A percentile compares a stretch with the other conserved stretches of the same genome.
Evolutionary conservation across 2,797 vertebrate species (phyloP).

Genomic region (Sebastes hopkinsi): DNA sequence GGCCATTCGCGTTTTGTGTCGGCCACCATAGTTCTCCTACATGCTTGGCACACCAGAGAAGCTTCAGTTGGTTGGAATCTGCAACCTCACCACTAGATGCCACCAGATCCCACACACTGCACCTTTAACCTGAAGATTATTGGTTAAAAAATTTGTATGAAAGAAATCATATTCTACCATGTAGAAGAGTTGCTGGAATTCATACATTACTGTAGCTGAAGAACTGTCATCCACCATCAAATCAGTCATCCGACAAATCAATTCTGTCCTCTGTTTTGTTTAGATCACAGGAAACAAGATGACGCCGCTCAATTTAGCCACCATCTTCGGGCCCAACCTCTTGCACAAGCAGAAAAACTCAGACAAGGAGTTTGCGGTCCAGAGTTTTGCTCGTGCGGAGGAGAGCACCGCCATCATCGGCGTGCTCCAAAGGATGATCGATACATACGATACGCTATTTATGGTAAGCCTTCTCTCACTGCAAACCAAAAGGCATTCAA

Average conservation of each 20-base stretch:
- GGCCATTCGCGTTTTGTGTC: too few relatives aligned
- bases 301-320: slow-evolving; percentile 96
- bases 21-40: too few relatives aligned
- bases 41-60: too few relatives aligned
- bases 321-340: slow-evolving; percentile 97
- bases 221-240: too few relatives aligned
- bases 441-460: slow-evolving; percentile 89
- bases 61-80: too few relatives aligned
- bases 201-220: background rate
- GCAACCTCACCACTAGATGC: too few relatives aligned
- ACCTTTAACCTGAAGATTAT: background rate
- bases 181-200: background rate
- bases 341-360: slow-evolving; percentile 95
- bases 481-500: background rate
- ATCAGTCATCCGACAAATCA: background rate
- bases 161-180: background rate
- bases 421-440: slow-evolving; percentile 94
- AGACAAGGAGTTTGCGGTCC: slow-evolving; percentile 95
- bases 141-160: background rate
- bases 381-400: slow-evolving; percentile 94
- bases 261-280: slow-evolving; percentile 22
- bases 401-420: slow-evolving; percentile 93
- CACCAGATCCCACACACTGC: too few relatives aligned
- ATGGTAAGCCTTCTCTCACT: slow-evolving; percentile 82
- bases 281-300: slow-evolving; percentile 98